Base-by-base conservation (phyloP, 2,888 invertebrate species). In the Caenorhabditis sulstoni region DNA sequence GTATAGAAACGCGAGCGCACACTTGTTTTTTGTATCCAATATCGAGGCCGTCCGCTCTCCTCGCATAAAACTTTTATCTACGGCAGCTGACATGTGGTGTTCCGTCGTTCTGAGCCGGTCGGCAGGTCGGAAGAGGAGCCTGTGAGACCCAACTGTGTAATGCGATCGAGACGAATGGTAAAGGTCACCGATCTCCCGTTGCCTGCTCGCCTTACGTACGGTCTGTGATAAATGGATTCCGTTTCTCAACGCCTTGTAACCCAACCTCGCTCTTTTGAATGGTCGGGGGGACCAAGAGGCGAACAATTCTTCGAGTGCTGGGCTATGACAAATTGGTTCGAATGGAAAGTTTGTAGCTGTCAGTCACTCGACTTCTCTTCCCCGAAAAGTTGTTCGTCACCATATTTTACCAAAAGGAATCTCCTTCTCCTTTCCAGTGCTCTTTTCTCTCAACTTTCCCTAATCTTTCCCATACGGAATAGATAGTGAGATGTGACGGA, bases 61-160 rank as follows among this genome's bases (percentile, higher is more conserved):
- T 73, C 64, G 73, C 73, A 73, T 73, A 73, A 73, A 29, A 73
- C 64, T 73, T 73, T 73, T 73, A 73, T 73, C 50, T 73, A 64
- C 73, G 49, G 9, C 73, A 73, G 41, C 73, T 73, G 73, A 45
- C 64, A 64, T 73, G 64, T 73, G 73, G 73, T 64, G 64, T 73
- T 73, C 29, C 29, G 29, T 29, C 73, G 50, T 39, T 65, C 39
- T 47, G 57, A 55, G 62, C 57, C 57, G 35, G 44, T 57, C 57
- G 57, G 57, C 18, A 18, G 14, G 41, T 12, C 20, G 22, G 39
- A 16, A 23, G 20, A 23, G 55, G 59, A 64, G 45, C 52, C 47
- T 37, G 41, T 57, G 49, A 14, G 41, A 14, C 41, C 11, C 11
- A 50, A 23, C 23, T 22, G 64, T 73, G 73, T 73, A 73, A 73